These are phyloP conservation scores for Papilio protenor DNA, from an alignment of 2,888 invertebrate genomes.

Conservation along the genomic window DNA sequence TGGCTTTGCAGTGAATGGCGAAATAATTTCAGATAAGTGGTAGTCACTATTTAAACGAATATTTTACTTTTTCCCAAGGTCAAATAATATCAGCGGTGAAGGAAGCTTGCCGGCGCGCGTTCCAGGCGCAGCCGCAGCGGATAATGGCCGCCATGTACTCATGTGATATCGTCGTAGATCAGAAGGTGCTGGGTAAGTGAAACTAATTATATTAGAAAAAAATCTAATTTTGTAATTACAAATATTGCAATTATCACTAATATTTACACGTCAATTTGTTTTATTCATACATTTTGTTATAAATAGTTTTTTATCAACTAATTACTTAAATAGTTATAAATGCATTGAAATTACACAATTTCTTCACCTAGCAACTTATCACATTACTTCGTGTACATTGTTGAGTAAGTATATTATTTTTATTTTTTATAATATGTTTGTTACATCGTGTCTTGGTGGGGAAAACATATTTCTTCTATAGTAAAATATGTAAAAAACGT, in stretches of 20 bases:
- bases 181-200: slow-evolving; percentile 93
- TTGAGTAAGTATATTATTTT: slow-evolving; percentile 38
- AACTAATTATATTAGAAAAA: slow-evolving; percentile 47
- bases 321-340: slow-evolving; percentile 66
- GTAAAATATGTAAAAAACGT: slow-evolving; percentile 26
- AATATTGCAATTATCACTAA: slow-evolving; percentile 77
- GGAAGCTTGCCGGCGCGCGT: slow-evolving; percentile 94
- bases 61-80: slow-evolving; percentile 77
- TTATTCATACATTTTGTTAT: slow-evolving; percentile 74
- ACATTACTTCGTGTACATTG: slow-evolving; percentile 78
- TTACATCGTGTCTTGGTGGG: slow-evolving; percentile 60
- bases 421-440: not conserved
- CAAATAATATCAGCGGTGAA: slow-evolving; percentile 96
- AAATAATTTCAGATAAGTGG: too few relatives aligned
- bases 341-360: slow-evolving; percentile 74
- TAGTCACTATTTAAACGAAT: too few relatives aligned
- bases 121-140: slow-evolving; percentile 94
- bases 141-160: slow-evolving; percentile 98
- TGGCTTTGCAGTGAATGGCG: too few relatives aligned
- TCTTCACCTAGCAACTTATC: slow-evolving; percentile 66
- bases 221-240: slow-evolving; percentile 77
- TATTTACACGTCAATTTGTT: slow-evolving; percentile 75
- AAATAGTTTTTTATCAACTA: slow-evolving; percentile 66
- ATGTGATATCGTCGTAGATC: slow-evolving; percentile 91
- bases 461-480: slow-evolving; percentile 48